Evolutionary conservation across 2,888 invertebrate species (phyloP).

Genomic region (Pinctada fucata): DNA sequence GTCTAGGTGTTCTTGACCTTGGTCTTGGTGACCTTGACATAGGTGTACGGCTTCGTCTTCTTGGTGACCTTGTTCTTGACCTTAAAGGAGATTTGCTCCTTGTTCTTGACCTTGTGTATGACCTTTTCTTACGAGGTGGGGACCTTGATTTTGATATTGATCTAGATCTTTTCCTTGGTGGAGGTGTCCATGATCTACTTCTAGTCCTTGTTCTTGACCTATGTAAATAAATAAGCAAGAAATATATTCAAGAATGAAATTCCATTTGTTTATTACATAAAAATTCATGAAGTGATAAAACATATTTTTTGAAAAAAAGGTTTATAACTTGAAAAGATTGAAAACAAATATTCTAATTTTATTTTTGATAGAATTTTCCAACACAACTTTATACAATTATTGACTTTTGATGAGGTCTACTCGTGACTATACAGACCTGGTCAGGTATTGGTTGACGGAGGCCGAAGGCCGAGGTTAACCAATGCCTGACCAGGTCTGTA

Average conservation of each 20-base stretch:
- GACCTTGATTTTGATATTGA: constrained; percentile 11
- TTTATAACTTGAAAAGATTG: constrained; percentile 22
- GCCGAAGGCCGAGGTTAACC: too few species aligned
- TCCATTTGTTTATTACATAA: too few species aligned
- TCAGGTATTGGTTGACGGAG: too few species aligned
- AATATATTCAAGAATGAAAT: too few species aligned
- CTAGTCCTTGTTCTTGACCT: constrained; percentile 51
- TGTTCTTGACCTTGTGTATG: constrained; percentile 27
- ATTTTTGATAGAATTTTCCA: too few species aligned
- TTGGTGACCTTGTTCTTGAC: constrained; percentile 34
- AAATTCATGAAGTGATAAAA: not conserved
- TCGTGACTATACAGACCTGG: too few species aligned
- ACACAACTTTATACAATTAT: too few species aligned
- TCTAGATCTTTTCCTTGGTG: constrained; percentile 39
- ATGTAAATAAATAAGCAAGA: constrained; percentile 3
- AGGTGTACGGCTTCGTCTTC: constrained; percentile 22
- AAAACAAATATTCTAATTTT: too few species aligned
- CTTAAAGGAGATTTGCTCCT: constrained; percentile 23
- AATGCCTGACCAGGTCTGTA: too few species aligned
- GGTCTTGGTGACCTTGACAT: constrained; percentile 26
- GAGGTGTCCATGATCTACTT: constrained; percentile 35
- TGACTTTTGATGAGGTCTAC: too few species aligned
- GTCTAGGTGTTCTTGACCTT: constrained; percentile 17
- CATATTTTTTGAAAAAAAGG: not conserved
- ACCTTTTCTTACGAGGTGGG: constrained; percentile 22